Evolutionary conservation across 2,797 vertebrate species (phyloP), one percentile per base, ranked within the genome.

Genomic region (Enteromius argenteus): DNA sequence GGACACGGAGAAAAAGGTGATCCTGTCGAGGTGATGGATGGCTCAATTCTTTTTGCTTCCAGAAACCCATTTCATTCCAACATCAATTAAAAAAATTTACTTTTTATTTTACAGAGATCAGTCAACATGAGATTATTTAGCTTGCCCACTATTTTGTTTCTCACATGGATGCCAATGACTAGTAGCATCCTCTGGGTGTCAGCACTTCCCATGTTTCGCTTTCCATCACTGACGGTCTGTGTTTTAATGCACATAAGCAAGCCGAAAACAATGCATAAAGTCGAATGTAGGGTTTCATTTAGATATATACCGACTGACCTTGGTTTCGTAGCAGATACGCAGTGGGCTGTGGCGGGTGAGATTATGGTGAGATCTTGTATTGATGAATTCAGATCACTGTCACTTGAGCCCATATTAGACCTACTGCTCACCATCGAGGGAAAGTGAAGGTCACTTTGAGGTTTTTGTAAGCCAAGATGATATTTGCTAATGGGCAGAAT

Each of bases 101-200:
- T 21, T 82, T 21, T 35, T 46, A 15, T 46, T 62, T 49, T 27
- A 23, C 53, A 42, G 51, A 76, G 49, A 83, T 72, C 35, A 37
- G 37, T 58, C 46, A 66, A 30, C 23, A 60, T 56, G 9, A 51
- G 23, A 19, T 44, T 44, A 19, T 80, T 30, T 78, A 14, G 27
- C 58, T 68, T 79, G 42, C 53, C 15, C 17, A 3, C 23, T 68
- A n/a, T 53, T 60, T 71, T 21, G 35, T 72, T 14, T 82, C 82
- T 80, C 83, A 88, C 91, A 92, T 93, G 85, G 81, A n/a, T 93
- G 92, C 90, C 94, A 91, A 94, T 94, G 91, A 93, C 94, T 89
- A 89, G 82, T 84, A 92, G 91, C 93, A 91, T 94, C 94, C 94
- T 95, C 95, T 95, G 93, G 95, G 94, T 95, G 95, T 95, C 94